Evolutionary conservation across 2,797 vertebrate species (phyloP).

Genomic region (Telmatherina bonti): DNA sequence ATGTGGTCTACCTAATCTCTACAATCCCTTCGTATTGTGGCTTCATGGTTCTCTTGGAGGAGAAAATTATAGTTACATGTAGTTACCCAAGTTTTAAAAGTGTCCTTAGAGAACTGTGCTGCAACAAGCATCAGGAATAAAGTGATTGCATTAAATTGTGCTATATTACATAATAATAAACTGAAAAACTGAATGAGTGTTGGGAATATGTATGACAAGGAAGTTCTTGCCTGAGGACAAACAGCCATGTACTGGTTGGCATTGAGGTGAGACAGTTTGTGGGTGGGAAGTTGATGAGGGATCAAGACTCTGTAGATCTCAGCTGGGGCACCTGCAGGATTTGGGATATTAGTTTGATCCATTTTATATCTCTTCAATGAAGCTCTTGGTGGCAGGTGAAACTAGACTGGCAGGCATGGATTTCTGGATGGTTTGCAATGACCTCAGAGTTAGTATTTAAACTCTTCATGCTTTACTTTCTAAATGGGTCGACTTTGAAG

Average conservation of each 20-base stretch:
- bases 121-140: not conserved
- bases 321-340: conserved; percentile 20
- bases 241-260: not conserved
- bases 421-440: conserved; percentile 24
- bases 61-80: not conserved
- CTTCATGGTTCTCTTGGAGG: not conserved
- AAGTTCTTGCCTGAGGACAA: not conserved
- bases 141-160: not conserved
- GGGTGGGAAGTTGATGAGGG: conserved; percentile 19
- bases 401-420: not conserved
- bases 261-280: conserved; percentile 4
- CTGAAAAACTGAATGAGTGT: not conserved
- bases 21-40: not conserved
- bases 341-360: conserved; percentile 5
- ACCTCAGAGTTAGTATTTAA: conserved; percentile 25
- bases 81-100: not conserved
- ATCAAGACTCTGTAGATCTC: conserved; percentile 10
- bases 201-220: conserved; percentile 2
- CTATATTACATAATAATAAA: conserved; percentile 11
- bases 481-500: conserved; percentile 35
- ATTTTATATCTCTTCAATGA: not conserved
- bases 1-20: not conserved
- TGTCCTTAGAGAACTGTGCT: not conserved
- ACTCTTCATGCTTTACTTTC: conserved; percentile 37
- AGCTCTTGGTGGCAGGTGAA: conserved; percentile 22